Conservation (phyloP, 2,797 vertebrate species). For the Peromyscus attwateri region DNA sequence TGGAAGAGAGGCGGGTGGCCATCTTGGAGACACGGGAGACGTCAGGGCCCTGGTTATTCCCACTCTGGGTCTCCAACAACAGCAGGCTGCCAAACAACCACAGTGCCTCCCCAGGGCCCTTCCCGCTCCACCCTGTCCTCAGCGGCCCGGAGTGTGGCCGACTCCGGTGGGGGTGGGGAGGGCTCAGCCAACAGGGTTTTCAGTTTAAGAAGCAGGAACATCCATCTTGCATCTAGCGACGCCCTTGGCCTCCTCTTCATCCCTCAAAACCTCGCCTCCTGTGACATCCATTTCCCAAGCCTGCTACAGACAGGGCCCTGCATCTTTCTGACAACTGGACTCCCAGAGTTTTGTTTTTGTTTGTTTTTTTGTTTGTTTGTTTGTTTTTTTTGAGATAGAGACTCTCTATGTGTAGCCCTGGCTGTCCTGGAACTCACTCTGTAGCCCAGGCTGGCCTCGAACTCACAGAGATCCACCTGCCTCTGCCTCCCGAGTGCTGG, state of each 20-base stretch:
- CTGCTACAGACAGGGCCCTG: background rate
- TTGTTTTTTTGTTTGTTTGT: too few relatives aligned
- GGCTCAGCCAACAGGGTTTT: background rate
- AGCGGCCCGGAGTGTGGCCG: rapidly evolving
- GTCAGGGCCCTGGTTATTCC: background rate
- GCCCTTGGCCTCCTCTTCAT: too few relatives aligned
- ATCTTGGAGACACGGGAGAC: background rate
- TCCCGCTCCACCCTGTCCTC: background rate
- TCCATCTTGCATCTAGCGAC: background rate
- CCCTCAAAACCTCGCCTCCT: background rate
- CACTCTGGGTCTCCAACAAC: too few relatives aligned
- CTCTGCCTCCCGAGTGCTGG: background rate
- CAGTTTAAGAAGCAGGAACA: too few relatives aligned
- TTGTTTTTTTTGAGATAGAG: too few relatives aligned
- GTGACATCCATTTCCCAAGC: background rate
- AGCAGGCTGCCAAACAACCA: background rate
- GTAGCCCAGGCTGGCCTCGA: background rate
- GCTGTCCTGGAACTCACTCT: background rate
- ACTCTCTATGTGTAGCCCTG: background rate
- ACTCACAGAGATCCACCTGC: background rate
- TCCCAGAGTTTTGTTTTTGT: too few relatives aligned
- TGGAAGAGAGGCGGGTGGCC: rapidly evolving
- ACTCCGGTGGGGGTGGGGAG: background rate
- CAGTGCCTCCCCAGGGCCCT: background rate
- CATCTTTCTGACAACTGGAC: background rate